Base-by-base conservation (phyloP, 2,797 vertebrate genomes). In the Hippopotamyrus pictus region DNA sequence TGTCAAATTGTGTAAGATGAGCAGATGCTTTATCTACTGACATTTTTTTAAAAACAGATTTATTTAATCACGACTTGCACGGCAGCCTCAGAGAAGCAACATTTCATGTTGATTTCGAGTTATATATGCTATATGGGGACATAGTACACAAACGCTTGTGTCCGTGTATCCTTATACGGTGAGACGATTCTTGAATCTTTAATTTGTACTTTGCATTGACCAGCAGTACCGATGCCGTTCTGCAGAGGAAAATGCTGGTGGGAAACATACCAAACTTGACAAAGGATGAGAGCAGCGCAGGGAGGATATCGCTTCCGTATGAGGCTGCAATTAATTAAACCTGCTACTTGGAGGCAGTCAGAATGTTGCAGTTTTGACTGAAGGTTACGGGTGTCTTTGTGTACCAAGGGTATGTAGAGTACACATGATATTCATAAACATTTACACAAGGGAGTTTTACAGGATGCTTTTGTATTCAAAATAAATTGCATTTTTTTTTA, bases 401-500 rank as follows among this genome's bases (percentile, higher is more conserved):
- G 48, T 73, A 62, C 62, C 37, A 29, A 53, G 54, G 44, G 59
- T 59, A 33, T 41, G 48, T 33, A 69, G n/a, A 46, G 25, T 51
- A 46, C 57, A 41, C 57, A 19, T 59, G 44, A 51, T 82, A 41
- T 83, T 86, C 82, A 48, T 84, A 83, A 50, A 65, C 76, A 54
- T 84, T 46, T 62, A 69, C 22, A 44, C 7, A 65, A 29, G n/a
- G 9, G 19, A 82, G 9, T 54, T 46, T 29, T 82, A 84, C 44
- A 29, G 88, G 3, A 33, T 73, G 29, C 46, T 9, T 84, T 62
- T 89, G 62, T 53, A 89, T 86, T 46, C 65, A 33, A 73, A 11
- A 86, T 46, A 86, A 73, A 85, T 44, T 86, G 79, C 33, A 17
- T 37, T 44, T 89, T 89, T 48, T 89, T 89, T 73, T n/a, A 37